These are phyloP conservation scores for Plectropomus leopardus DNA, from an alignment of 2,113 vertebrate species.

Conservation along the genomic window DNA sequence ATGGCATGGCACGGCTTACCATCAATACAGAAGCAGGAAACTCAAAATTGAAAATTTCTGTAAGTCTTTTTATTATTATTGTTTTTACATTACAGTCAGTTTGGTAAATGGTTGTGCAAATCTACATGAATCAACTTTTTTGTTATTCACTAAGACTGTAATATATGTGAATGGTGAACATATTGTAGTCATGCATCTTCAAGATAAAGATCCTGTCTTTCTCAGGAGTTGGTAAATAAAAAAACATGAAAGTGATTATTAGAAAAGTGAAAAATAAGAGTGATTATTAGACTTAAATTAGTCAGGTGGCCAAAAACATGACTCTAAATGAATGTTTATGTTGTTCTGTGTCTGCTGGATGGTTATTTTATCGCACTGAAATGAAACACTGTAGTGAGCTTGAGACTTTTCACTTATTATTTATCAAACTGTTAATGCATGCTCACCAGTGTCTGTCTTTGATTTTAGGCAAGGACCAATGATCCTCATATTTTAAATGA, in stretches of 20 bases:
- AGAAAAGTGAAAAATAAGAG: no score
- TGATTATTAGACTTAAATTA: no score
- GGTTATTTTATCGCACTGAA: no score
- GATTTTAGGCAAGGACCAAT: constrained; percentile 76
- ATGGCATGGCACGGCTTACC: constrained; percentile 76
- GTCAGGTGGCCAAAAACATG: no score
- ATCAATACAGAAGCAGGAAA: constrained; percentile 68
- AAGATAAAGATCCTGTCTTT: no score
- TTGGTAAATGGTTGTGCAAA: not conserved
- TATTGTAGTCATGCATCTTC: no score
- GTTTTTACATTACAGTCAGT: not conserved
- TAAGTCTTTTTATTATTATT: constrained; percentile 41
- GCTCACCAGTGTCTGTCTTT: not conserved
- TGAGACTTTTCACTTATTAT: not conserved
- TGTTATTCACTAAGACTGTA: not conserved
- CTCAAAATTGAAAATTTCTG: constrained; percentile 43
- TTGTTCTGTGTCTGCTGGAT: no score
- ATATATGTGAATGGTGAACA: not conserved
- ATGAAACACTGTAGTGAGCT: no score
- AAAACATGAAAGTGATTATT: no score
- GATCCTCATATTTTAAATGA: not conserved
- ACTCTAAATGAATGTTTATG: no score
- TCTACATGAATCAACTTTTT: not conserved
- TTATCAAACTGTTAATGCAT: not conserved
- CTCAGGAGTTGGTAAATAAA: no score